Evolutionary conservation across 1,140 invertebrate genomes (phyloP).

Genomic region (Antheraea pernyi): DNA sequence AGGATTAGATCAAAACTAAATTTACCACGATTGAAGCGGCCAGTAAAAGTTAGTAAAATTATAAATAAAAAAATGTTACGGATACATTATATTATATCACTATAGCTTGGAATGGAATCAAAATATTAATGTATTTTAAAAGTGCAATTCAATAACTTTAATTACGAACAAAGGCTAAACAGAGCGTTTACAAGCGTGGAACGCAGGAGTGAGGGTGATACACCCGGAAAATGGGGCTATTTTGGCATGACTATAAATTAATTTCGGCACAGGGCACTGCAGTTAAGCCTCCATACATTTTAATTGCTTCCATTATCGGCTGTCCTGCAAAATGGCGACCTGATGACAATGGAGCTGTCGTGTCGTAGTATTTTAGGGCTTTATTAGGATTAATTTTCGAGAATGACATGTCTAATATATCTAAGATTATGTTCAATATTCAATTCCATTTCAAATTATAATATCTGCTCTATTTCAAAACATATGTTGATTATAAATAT

Average conservation of each 20-base stretch:
- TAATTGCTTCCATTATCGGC: slow-evolving; percentile 76
- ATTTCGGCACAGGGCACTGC: slow-evolving; percentile 69
- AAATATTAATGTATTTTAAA: background rate
- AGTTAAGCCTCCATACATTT: slow-evolving; percentile 77
- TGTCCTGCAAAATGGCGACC: slow-evolving; percentile 64
- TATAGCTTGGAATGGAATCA: too few species aligned
- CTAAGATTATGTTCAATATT: background rate
- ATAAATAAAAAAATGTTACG: too few species aligned
- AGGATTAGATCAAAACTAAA: too few species aligned
- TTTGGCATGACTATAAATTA: slow-evolving; percentile 74
- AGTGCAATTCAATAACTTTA: background rate
- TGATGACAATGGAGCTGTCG: slow-evolving; percentile 52
- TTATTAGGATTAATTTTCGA: slow-evolving; percentile 38
- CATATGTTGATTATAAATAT: too few species aligned
- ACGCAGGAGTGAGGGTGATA: slow-evolving; percentile 12
- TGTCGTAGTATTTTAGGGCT: slow-evolving; percentile 44
- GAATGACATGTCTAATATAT: slow-evolving; percentile 1
- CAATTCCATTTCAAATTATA: background rate
- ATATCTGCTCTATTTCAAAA: too few species aligned
- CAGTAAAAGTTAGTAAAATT: too few species aligned
- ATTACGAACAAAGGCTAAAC: background rate
- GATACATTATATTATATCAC: too few species aligned
- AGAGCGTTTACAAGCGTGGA: background rate
- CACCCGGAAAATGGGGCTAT: slow-evolving; percentile 58
- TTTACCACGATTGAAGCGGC: too few species aligned